Percentiles rank a stretch among this genome's conserved stretches.
These are phyloP conservation scores for Adrianichthys oophorus DNA, from an alignment of 2,797 vertebrate species.

Conservation along the genomic window DNA sequence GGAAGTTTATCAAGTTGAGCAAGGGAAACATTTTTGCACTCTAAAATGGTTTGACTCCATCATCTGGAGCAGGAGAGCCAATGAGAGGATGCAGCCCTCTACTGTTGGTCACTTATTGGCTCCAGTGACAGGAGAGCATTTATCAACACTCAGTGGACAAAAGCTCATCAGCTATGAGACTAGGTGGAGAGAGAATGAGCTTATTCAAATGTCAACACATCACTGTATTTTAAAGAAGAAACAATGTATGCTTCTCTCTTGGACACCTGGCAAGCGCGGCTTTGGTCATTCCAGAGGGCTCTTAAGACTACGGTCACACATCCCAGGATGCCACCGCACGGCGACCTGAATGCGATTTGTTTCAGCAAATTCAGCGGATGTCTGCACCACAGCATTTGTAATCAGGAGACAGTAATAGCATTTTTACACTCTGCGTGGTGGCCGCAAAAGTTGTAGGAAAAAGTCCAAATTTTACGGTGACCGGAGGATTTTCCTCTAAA, in stretches of 20 bases:
- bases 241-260: background rate
- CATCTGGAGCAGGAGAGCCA: constrained; percentile 13
- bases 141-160: constrained; percentile 65
- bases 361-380: no score
- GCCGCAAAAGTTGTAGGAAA: no score
- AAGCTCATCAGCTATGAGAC: constrained; percentile 30
- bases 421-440: no score
- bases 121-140: constrained; percentile 66
- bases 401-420: no score
- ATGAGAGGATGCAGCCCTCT: constrained; percentile 15
- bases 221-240: constrained; percentile 30
- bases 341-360: no score
- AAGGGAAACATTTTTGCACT: constrained; percentile 37
- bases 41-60: constrained; percentile 34
- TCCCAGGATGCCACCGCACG: no score
- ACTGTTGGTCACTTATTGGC: constrained; percentile 66
- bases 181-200: constrained; percentile 12
- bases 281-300: background rate
- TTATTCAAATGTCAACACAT: constrained; percentile 24
- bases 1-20: background rate
- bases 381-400: no score
- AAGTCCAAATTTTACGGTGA: no score
- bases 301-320: no score
- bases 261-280: constrained; percentile 24
- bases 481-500: no score